Evolutionary conservation across 2,888 invertebrate species (phyloP), one percentile per base, ranked within the genome.

Genomic region (Hydriomena furcata): DNA sequence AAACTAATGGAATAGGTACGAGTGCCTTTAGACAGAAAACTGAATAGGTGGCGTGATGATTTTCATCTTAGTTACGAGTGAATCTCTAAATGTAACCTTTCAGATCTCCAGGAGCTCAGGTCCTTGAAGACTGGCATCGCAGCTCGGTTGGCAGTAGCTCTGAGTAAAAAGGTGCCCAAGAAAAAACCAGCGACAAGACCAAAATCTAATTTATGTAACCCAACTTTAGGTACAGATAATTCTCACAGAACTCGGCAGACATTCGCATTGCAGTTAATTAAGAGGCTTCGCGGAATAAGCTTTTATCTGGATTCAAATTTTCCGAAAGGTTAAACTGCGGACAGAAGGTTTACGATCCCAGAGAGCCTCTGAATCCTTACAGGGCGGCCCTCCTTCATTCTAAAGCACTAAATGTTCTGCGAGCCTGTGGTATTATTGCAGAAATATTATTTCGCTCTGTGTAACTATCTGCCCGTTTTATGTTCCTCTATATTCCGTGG

Each of bases 311-410:
- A 67, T 73, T 71, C 66, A 72, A 73, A 76, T 78, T 77, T 78
- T 78, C 75, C 78, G 65, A 71, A 73, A 77, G 78, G 78, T 78
- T 76, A 78, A 76, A 71, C 71, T 72, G 66, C 73, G 71, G 75
- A 68, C 73, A 65, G 69, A 63, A 73, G 77, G 78, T 77, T 76
- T 78, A 77, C 73, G 76, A 70, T 55, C 66, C 71, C 69, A 56
- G 73, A 61, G 69, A 71, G 75, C 70, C 63, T 65, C 53, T 52
- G 71, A 77, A 76, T 68, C 69, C 72, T 63, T 68, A 65, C 58
- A 47, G 62, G 56, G 53, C 47, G 46, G 52, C 58, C 44, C 51
- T 55, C 48, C 38, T 55, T 38, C 46, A 42, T 46, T 51, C 50
- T 51, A 53, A 52, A 60, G 52, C 55, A 48, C 45, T 55, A 55